phyloP scores from a whole-genome alignment of 2,797 vertebrate genomes.

The Lophius americanus region DNA sequence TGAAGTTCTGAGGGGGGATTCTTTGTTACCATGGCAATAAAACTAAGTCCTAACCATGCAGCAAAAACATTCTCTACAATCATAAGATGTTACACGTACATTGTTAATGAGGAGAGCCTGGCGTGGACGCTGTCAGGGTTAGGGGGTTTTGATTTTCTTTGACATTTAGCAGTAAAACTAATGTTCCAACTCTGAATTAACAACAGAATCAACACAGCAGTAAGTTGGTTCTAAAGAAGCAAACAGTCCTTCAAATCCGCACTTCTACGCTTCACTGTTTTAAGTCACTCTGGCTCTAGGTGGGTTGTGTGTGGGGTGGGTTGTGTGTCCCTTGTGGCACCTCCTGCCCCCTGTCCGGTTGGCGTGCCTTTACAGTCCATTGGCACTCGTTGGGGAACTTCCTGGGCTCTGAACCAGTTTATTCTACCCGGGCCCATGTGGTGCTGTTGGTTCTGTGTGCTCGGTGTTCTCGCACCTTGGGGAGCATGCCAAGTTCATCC shows the following conservation, averaged over 20 bases:
- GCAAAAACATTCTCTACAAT: constrained; percentile 15
- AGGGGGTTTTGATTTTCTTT: constrained; percentile 12
- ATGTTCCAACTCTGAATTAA: constrained; percentile 30
- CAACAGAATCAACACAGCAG: constrained; percentile 33
- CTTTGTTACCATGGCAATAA: constrained; percentile 56
- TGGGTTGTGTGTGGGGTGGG: too few species aligned
- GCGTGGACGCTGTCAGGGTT: neutral
- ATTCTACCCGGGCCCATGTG: too few species aligned
- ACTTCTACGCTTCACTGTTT: constrained; percentile 4
- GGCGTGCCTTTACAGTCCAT: too few species aligned
- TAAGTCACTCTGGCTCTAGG: neutral
- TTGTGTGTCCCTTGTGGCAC: too few species aligned
- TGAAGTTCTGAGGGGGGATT: constrained; percentile 26
- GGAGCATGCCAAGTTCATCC: too few species aligned
- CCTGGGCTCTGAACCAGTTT: too few species aligned
- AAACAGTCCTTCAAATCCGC: constrained; percentile 15
- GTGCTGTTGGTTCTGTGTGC: too few species aligned
- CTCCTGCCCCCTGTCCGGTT: too few species aligned
- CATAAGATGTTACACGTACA: constrained; percentile 5
- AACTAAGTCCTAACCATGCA: constrained; percentile 16
- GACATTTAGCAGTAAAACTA: constrained; percentile 43
- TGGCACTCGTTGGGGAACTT: too few species aligned
- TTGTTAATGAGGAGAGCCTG: constrained; percentile 5
- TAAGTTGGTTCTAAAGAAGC: constrained; percentile 1
- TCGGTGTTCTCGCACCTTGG: too few species aligned